Percentiles rank a stretch among this genome's conserved stretches.
These are phyloP conservation scores for Molorchus minor DNA, from an alignment of 2,888 invertebrate genomes.

Conservation along the genomic window DNA sequence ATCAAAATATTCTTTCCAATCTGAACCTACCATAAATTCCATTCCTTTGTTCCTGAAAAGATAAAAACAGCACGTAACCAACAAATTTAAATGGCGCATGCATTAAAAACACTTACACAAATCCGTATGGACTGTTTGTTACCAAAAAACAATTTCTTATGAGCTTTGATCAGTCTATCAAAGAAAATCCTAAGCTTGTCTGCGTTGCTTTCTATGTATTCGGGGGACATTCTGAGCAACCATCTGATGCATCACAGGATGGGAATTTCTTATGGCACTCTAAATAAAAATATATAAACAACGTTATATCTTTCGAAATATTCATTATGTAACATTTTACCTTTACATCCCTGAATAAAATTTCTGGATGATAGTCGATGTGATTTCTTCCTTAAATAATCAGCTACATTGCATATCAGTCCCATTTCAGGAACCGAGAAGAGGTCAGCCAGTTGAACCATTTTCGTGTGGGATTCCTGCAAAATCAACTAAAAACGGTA, in stretches of 20 bases:
- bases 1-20: constrained; percentile 93
- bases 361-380: constrained; percentile 95
- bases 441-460: constrained; percentile 95
- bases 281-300: constrained; percentile 60
- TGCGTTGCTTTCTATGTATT: constrained; percentile 83
- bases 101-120: too few relatives aligned
- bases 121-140: constrained; percentile 95
- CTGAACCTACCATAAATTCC: constrained; percentile 84
- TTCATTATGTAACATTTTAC: constrained; percentile 62
- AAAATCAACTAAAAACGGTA: constrained; percentile 52
- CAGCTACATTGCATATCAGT: constrained; percentile 90
- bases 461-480: constrained; percentile 72
- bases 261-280: constrained; percentile 89
- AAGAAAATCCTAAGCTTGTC: constrained; percentile 79
- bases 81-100: too few relatives aligned
- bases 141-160: constrained; percentile 93
- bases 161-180: constrained; percentile 74
- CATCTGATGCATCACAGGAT: constrained; percentile 88
- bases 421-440: constrained; percentile 98
- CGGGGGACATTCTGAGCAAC: constrained; percentile 83
- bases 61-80: too few relatives aligned
- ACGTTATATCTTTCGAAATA: too few relatives aligned
- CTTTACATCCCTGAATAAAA: constrained; percentile 93
- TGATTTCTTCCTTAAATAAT: constrained; percentile 89
- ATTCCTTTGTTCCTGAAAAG: constrained; percentile 86